Base-by-base conservation (phyloP, 2,888 invertebrate genomes). In the Ectemnius lituratus region DNA sequence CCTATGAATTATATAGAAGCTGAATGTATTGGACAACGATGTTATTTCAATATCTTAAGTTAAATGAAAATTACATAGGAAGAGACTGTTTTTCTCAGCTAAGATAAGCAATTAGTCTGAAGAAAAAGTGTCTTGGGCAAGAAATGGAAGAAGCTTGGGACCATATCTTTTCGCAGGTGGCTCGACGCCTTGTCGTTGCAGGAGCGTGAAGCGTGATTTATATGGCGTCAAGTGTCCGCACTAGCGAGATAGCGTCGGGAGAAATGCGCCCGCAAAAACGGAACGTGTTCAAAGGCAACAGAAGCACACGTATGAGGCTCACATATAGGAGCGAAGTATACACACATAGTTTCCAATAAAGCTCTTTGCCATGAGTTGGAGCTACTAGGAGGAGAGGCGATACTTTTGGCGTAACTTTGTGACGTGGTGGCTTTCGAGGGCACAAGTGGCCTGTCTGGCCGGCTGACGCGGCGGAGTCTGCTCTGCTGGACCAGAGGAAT, bases 111-210 rank as follows among this genome's bases (percentile, higher is more conserved):
- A 23, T 23, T 23, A 23, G 23, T 23, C 23, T 23, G 2, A 3
- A 23, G 23, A 37, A 37, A 37, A 37, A 11, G 37, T 37, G 37
- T 37, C 37, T 23, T 23, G 37, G 8, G 37, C 65, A 27, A 64
- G 65, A 73, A 64, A 73, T 73, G 63, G 68, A 57, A 73, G 68
- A 57, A 64, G 45, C 11, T 37, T 37, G 5, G 37, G 37, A 11
- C 6, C 37, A 2, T 37, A 8, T 37, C 37, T 37, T 37, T 11
- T 37, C 5, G 23, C 23, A 37, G 37, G 37, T 37, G 37, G 37
- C 37, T 37, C 37, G 37, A 37, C 37, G 37, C 37, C 6, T 8
- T 11, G 37, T 8, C 37, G 37, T 37, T 11, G 37, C 37, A 11
- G 6, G 52, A 52, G 16, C 16, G 52, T 52, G 52, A 52, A 52